Evolutionary conservation across 2,888 invertebrate species (phyloP).

Genomic region (Strigamia crassipes): DNA sequence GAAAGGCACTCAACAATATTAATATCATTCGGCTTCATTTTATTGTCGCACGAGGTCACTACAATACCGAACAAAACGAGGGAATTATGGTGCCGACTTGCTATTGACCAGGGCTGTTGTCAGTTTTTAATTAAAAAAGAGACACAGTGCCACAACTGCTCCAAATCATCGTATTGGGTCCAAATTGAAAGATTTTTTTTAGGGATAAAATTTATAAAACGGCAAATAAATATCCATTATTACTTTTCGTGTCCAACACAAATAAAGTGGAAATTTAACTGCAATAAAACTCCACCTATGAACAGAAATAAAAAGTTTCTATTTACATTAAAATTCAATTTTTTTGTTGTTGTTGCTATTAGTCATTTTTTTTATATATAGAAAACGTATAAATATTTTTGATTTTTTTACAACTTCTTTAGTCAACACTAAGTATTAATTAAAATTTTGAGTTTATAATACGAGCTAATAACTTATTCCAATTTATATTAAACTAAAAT

Average conservation of each 20-base stretch:
- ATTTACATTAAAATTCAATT: not conserved
- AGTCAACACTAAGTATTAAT: not conserved
- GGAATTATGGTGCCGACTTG: slow-evolving; percentile 8
- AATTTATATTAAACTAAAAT: slow-evolving; percentile 21
- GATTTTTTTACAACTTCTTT: not conserved
- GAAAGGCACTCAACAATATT: slow-evolving; percentile 16
- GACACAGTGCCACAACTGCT: slow-evolving; percentile 16
- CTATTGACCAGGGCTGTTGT: slow-evolving; percentile 21
- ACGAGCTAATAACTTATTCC: slow-evolving; percentile 11
- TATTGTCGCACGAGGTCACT: slow-evolving; percentile 16
- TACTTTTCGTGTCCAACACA: not conserved
- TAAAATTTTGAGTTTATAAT: not conserved
- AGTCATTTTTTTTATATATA: no score
- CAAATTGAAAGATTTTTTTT: slow-evolving; percentile 20
- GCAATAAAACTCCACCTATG: not conserved
- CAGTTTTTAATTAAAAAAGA: slow-evolving; percentile 21
- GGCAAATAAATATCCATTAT: not conserved
- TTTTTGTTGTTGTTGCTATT: no score
- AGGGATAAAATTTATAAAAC: not conserved
- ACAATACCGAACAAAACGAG: slow-evolving; percentile 3
- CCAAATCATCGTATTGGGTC: slow-evolving; percentile 21
- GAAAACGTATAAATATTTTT: no score
- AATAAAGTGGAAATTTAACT: not conserved
- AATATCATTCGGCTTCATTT: slow-evolving; percentile 17
- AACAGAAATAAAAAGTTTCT: slow-evolving; percentile 20